These are phyloP conservation scores for Marcusenius ussheri DNA, from an alignment of 2,113 vertebrate species.

Conservation along the genomic window DNA sequence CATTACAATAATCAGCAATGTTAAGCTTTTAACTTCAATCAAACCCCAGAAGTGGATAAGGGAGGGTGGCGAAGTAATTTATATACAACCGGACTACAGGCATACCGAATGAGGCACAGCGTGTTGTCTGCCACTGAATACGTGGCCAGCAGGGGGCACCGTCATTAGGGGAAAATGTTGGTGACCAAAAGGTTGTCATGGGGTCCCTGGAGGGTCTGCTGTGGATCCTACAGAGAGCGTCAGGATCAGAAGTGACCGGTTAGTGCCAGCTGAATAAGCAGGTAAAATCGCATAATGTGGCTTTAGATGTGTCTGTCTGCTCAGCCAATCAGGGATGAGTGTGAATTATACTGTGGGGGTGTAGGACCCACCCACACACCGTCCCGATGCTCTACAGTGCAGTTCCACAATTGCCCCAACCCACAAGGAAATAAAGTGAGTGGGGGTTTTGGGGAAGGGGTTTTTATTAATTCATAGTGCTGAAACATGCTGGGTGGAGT, in stretches of 20 bases:
- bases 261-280: not conserved
- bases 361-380: not conserved
- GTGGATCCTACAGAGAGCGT: not conserved
- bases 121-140: not conserved
- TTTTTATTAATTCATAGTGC: constrained; percentile 60
- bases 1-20: not conserved
- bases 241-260: not conserved
- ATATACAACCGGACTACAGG: not conserved
- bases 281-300: not conserved
- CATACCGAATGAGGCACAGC: not conserved
- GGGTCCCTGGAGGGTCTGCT: not conserved
- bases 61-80: not conserved
- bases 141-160: not conserved
- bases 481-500: constrained; percentile 37
- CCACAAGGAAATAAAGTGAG: not conserved
- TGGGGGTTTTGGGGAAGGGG: constrained; percentile 13
- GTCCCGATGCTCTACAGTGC: not conserved
- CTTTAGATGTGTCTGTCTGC: not conserved
- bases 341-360: not conserved
- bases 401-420: not conserved
- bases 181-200: not conserved
- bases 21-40: not conserved
- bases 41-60: constrained; percentile 29
- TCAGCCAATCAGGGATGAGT: not conserved
- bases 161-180: not conserved